These are phyloP conservation scores for Ericerus pela DNA, from an alignment of 1,140 invertebrate genomes.

Conservation along the genomic window DNA sequence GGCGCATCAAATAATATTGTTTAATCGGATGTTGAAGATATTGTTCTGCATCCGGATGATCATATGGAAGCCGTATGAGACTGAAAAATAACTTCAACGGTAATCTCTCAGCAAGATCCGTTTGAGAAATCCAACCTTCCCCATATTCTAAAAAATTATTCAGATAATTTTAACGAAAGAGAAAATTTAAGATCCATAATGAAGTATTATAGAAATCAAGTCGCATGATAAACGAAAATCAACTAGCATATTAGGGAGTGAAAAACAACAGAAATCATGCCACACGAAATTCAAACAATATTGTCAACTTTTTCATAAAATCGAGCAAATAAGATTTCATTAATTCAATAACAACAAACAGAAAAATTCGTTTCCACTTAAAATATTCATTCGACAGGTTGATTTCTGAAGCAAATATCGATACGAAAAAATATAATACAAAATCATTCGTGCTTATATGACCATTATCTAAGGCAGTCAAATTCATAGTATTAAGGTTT, in stretches of 20 bases:
- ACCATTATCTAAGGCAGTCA: not conserved
- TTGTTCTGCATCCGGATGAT: conserved; percentile 40
- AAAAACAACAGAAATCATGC: not conserved
- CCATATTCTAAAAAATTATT: conserved; percentile 34
- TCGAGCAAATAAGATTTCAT: not conserved
- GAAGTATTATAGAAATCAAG: not conserved
- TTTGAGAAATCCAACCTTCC: conserved; percentile 58
- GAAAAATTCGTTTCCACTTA: too few relatives aligned
- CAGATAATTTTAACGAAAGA: not conserved
- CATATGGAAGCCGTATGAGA: conserved; percentile 43
- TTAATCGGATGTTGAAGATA: conserved; percentile 51
- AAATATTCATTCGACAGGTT: not conserved
- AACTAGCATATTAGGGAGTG: too few relatives aligned
- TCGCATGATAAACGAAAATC: too few relatives aligned
- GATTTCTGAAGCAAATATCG: not conserved
- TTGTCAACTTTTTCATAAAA: not conserved
- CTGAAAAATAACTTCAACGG: conserved; percentile 56
- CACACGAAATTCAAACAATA: too few relatives aligned
- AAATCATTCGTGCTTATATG: not conserved
- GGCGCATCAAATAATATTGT: conserved; percentile 45
- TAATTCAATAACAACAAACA: not conserved
- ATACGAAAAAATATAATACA: not conserved
- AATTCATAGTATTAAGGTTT: not conserved
- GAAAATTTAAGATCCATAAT: not conserved
- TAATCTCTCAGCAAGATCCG: conserved; percentile 52